Base-by-base conservation (phyloP, 2,113 vertebrate species). In the Lamprologus sp. region DNA sequence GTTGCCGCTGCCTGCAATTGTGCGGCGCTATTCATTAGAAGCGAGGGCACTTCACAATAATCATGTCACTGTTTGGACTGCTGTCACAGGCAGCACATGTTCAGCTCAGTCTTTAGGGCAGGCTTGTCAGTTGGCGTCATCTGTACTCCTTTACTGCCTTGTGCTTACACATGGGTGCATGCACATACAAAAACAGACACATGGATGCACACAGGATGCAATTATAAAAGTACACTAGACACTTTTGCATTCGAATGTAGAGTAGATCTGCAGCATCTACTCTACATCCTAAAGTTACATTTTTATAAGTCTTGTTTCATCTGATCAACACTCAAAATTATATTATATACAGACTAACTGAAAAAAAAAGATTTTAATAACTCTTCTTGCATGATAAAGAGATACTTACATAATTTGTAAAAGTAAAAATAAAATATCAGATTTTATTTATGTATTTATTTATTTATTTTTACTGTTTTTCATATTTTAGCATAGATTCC, bases 51-150 rank as follows among this genome's bases (percentile, higher is more conserved):
- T 92, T 94, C 90, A 91, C 88, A 89, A 90, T 85, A 84, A 91
- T 93, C 85, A 88, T 75, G 86, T 86, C 89, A 87, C 49, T 90
- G 87, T 93, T 93, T 94, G 81, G 92, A 89, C 89, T 87, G 60
- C 84, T 91, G 94, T 95, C 90, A 92, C 87, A 88, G 79, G 1
- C 87, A 83, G 83, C 93, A 92, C 92, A 93, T 91, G 91, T 87
- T 94, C 81, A 26, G 65, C 45, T 40, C 12, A 23, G 49, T 87
- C 92, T 82, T 68, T 10, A 65, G 91, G 92, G 86, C 81, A 49
- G 81, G 31, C 49, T 13, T 93, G 90, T 93, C 92, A 91, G 55
- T 19, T 77, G 53, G 3, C 47, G 15, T 84, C 82, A 45, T 80
- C 33, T 81, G 55, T 42, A 60, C 53, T 63, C 45, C 12, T 56